phyloP scores from a whole-genome alignment of 2,797 vertebrate genomes.

The Malurus splendens region DNA sequence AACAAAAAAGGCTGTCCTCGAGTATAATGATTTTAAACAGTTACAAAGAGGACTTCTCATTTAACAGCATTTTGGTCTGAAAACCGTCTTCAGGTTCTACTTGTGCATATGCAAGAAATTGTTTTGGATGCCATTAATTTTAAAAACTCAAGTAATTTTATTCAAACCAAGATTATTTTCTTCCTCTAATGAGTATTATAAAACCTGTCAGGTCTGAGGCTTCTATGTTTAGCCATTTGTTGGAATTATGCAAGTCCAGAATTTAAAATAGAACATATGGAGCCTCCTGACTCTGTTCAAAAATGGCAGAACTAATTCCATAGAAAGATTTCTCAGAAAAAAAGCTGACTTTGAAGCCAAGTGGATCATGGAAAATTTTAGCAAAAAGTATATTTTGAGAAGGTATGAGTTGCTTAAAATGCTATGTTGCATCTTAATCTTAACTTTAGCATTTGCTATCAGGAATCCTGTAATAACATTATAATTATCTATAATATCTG shows the following conservation, averaged over 20 bases:
- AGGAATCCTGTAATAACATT: conserved; percentile 57
- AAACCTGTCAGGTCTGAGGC: conserved; percentile 43
- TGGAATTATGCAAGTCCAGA: conserved; percentile 55
- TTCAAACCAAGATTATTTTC: conserved; percentile 17
- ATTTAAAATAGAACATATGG: conserved; percentile 58
- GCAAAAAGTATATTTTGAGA: conserved; percentile 41
- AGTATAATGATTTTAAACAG: neutral
- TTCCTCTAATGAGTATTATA: conserved; percentile 43
- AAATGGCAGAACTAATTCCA: conserved; percentile 60
- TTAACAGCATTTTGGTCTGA: neutral
- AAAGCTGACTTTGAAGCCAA: conserved; percentile 50
- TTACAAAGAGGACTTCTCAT: neutral
- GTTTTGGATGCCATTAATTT: conserved; percentile 19
- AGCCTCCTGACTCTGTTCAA: conserved; percentile 43
- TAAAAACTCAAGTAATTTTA: conserved; percentile 33
- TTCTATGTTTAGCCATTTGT: conserved; percentile 50
- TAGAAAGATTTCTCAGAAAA: conserved; percentile 41
- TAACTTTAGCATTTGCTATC: conserved; percentile 48
- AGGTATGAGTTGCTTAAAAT: conserved; percentile 36
- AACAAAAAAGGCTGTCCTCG: conserved; percentile 23
- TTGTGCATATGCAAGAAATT: neutral
- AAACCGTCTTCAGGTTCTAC: neutral
- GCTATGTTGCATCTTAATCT: conserved; percentile 36
- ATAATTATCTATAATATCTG: conserved; percentile 66
- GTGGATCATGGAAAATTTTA: conserved; percentile 56